phyloP scores from a whole-genome alignment of 2,797 vertebrate species.

The Enteromius paludinosus region DNA sequence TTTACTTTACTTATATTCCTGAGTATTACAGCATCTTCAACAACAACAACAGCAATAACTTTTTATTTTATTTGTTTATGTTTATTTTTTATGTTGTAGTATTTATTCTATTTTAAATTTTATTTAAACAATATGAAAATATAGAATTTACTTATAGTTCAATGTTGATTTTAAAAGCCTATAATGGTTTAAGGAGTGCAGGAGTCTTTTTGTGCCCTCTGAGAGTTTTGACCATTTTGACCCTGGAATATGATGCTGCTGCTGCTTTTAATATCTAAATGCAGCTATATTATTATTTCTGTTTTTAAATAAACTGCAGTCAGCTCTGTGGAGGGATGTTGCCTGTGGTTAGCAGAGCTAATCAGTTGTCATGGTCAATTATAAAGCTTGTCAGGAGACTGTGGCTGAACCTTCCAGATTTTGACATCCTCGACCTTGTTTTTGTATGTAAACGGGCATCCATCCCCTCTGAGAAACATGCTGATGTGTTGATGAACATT shows the following conservation, averaged over 20 bases:
- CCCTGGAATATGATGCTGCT: neutral
- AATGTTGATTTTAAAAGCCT: neutral
- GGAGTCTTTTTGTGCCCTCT: neutral
- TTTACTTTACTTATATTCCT: neutral
- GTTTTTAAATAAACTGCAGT: neutral
- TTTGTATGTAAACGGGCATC: neutral
- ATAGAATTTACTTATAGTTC: neutral
- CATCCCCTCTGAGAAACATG: conserved; percentile 3
- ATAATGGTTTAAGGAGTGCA: neutral
- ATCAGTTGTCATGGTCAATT: conserved; percentile 29
- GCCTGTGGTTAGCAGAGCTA: neutral
- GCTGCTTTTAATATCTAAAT: neutral
- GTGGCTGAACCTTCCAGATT: conserved; percentile 19
- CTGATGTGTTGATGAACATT: conserved; percentile 47
- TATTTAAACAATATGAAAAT: no score
- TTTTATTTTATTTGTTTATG: neutral
- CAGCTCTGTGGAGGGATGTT: conserved; percentile 2
- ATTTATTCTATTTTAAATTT: no score
- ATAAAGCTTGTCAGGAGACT: conserved; percentile 16
- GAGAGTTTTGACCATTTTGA: neutral
- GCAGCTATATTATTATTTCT: neutral
- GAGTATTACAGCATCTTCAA: neutral
- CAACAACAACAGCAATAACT: neutral
- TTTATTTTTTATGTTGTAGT: no score
- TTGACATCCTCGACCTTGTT: conserved; percentile 39